phyloP scores from a whole-genome alignment of 2,113 vertebrate genomes.

The Eurystomus gularis region DNA sequence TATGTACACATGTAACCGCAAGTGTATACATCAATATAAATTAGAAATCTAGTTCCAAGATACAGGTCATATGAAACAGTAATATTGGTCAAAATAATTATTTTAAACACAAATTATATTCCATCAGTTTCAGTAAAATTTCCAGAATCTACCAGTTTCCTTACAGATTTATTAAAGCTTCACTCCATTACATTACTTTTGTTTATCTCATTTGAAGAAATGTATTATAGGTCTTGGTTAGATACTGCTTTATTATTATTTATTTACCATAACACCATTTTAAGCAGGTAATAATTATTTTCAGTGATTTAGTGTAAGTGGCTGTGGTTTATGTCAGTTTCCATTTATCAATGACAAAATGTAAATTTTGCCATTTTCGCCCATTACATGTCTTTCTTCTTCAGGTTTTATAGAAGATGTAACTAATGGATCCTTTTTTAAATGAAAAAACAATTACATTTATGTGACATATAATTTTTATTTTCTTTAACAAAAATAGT shows the following conservation, averaged over 20 bases:
- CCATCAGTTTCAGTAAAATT: not conserved
- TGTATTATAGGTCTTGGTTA: not conserved
- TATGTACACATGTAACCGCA: not conserved
- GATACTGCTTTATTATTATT: not conserved
- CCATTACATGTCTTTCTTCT: not conserved
- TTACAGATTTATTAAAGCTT: not conserved
- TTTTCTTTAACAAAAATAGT: conserved; percentile 36
- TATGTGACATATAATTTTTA: not conserved
- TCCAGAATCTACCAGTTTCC: not conserved
- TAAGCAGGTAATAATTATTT: conserved; percentile 12
- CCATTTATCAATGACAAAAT: not conserved
- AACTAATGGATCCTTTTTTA: not conserved
- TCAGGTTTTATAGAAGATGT: not conserved
- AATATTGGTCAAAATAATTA: not conserved
- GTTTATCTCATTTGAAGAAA: not conserved
- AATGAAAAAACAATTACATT: not conserved
- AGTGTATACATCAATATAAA: not conserved
- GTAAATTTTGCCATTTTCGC: conserved; percentile 31
- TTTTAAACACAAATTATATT: not conserved
- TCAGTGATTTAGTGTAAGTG: not conserved
- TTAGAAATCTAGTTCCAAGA: not conserved
- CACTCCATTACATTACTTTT: not conserved
- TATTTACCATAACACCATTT: not conserved
- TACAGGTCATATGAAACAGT: not conserved
- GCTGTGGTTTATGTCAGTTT: not conserved